Percentiles rank a stretch among this genome's conserved stretches.
These are phyloP conservation scores for Caenorhabditis tropicalis DNA, from an alignment of 1,140 invertebrate genomes.

Conservation along the genomic window DNA sequence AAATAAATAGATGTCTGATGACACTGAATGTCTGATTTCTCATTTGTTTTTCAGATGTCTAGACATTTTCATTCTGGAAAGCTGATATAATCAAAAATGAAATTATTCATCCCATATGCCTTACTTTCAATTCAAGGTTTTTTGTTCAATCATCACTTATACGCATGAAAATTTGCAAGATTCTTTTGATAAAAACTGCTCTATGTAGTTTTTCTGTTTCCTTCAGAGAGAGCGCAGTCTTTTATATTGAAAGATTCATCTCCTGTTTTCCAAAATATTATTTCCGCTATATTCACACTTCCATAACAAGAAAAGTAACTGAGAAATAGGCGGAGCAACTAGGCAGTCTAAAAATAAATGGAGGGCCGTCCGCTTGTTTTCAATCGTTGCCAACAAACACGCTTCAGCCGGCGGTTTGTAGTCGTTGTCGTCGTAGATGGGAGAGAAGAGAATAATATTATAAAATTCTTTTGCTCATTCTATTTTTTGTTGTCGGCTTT, in stretches of 20 bases:
- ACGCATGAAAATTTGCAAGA: too few species aligned
- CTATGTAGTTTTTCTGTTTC: too few species aligned
- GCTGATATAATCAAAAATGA: too few species aligned
- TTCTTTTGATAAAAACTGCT: too few species aligned
- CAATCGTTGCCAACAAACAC: not conserved
- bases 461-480: not conserved
- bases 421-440: not conserved
- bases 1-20: not conserved
- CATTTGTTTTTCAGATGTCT: not conserved
- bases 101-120: too few species aligned
- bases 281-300: not conserved
- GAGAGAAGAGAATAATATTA: not conserved
- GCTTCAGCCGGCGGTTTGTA: not conserved
- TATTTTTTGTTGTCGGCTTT: not conserved
- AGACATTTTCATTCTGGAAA: not conserved
- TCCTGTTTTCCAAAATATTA: too few species aligned
- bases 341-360: not conserved
- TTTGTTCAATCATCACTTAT: too few species aligned
- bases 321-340: not conserved
- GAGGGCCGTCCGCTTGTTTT: not conserved
- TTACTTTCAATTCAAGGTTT: too few species aligned
- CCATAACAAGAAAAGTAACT: not conserved
- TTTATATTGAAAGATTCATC: too few species aligned
- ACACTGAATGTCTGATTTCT: not conserved
- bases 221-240: too few species aligned